Evolutionary conservation across 2,113 vertebrate species (phyloP).

Genomic region (Cacatua alba): DNA sequence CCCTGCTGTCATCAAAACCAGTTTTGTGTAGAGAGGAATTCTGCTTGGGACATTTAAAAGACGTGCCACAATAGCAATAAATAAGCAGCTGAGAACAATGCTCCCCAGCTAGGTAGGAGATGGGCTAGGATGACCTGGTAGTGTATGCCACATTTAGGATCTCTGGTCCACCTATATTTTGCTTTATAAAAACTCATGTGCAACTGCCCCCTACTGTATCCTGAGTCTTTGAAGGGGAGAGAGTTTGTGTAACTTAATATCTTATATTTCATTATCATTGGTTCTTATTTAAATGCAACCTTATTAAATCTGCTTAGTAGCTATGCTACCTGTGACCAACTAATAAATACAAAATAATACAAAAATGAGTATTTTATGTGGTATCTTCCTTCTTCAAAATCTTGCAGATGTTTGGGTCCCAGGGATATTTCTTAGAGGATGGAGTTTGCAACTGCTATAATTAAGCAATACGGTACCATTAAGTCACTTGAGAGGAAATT

Average conservation of each 20-base stretch:
- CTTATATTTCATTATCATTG: constrained; percentile 51
- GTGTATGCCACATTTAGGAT: not conserved
- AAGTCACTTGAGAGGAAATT: constrained; percentile 84
- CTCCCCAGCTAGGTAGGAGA: not conserved
- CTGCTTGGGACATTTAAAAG: not conserved
- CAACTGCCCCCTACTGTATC: not conserved
- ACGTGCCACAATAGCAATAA: not conserved
- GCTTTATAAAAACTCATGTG: constrained; percentile 20
- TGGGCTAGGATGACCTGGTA: not conserved
- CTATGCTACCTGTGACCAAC: constrained; percentile 49
- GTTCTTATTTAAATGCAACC: constrained; percentile 59
- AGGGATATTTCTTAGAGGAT: constrained; percentile 77
- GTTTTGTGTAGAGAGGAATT: not conserved
- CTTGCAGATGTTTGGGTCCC: constrained; percentile 80
- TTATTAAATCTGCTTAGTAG: constrained; percentile 63
- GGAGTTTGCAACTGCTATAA: constrained; percentile 79
- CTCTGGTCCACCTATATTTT: not conserved
- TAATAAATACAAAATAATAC: constrained; percentile 76
- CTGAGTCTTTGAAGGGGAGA: not conserved
- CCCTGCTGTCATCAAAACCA: not conserved
- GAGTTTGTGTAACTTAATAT: constrained; percentile 52
- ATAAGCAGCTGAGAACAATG: not conserved
- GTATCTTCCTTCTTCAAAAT: constrained; percentile 69
- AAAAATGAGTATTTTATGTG: constrained; percentile 72
- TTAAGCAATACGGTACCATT: constrained; percentile 80